Base-by-base conservation (phyloP, 1,140 invertebrate species). In the Thrips palmi region DNA sequence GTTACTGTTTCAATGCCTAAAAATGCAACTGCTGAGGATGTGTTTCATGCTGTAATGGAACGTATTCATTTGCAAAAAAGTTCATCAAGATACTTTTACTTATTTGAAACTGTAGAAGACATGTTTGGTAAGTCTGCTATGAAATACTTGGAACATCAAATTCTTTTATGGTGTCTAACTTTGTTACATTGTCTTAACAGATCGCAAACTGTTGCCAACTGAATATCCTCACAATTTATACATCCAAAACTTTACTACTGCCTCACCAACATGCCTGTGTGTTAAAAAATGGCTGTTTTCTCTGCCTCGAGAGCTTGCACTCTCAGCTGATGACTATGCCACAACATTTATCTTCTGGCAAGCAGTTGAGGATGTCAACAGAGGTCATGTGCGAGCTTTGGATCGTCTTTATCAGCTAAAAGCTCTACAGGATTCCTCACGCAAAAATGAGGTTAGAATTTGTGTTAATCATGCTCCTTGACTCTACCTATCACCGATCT, bases 171-270 rank as follows among this genome's bases (percentile, higher is more conserved):
- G 11, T 23, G 29, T 20, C 29, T 33, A n/a, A 25, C 33, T 37
- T 12, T 31, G 2, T 40, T 43, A 10, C 42, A 40, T 55, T 58
- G 49, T 27, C 30, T 45, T 60, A 62, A 25, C 59, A 88, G 91
- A 97, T 59, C 70, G 94, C 35, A 96, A 96, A 62, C 60, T 98
- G 33, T 81, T 87, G 48, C 73, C 83, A 2, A 77, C 82, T 52
- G 94, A 98, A 62, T 86, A 89, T 45, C 92, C 92, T 0, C 92
- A 98, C 59, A 88, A 91, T 49, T 65, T 98, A 33, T 98, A 98
- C 57, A 92, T 98, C 47, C 91, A 97, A 63, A 98, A 98, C 61
- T 97, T 97, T 53, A 93, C 85, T 43, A 97, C 93, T n/a, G 92
- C 92, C 17, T 91, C 87, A 19, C 84, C 85, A 34, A 94, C 88